Conservation (phyloP, 1,140 invertebrate genomes). For the Bombus superbus region DNA sequence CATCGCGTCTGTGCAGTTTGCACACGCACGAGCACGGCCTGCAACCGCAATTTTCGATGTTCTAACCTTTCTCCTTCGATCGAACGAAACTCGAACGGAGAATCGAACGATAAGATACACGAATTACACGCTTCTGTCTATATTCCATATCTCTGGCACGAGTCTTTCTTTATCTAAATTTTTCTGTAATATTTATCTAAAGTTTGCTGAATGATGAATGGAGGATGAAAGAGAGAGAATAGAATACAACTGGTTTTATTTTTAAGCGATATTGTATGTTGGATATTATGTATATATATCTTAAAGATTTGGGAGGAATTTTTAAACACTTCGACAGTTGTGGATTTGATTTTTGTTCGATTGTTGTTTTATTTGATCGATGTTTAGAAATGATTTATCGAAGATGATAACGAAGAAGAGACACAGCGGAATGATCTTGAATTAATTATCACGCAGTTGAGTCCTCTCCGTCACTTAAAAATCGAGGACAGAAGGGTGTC, state of each 20-base stretch:
- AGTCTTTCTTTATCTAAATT: background rate
- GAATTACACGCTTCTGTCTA: background rate
- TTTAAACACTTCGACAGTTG: background rate
- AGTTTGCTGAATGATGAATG: background rate
- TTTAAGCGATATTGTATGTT: background rate
- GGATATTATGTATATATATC: background rate
- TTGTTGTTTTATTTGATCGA: background rate
- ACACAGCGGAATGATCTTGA: slow-evolving; percentile 30
- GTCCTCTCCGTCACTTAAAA: slow-evolving; percentile 44
- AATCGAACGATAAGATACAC: background rate
- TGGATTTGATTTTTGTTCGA: background rate
- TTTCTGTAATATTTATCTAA: background rate
- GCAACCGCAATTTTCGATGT: slow-evolving; percentile 44
- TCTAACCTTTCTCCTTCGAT: slow-evolving; percentile 13
- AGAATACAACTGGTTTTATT: background rate
- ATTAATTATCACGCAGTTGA: slow-evolving; percentile 34
- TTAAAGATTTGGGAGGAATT: background rate
- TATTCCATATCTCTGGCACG: background rate
- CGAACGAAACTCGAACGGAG: background rate
- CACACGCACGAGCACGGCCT: slow-evolving; percentile 32
- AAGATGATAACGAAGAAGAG: background rate
- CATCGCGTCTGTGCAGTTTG: slow-evolving; percentile 58
- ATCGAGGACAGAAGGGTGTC: slow-evolving; percentile 51
- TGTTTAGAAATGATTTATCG: background rate
- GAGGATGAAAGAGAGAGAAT: background rate